phyloP scores from a whole-genome alignment of 2,113 vertebrate genomes.

The Vimba vimba region DNA sequence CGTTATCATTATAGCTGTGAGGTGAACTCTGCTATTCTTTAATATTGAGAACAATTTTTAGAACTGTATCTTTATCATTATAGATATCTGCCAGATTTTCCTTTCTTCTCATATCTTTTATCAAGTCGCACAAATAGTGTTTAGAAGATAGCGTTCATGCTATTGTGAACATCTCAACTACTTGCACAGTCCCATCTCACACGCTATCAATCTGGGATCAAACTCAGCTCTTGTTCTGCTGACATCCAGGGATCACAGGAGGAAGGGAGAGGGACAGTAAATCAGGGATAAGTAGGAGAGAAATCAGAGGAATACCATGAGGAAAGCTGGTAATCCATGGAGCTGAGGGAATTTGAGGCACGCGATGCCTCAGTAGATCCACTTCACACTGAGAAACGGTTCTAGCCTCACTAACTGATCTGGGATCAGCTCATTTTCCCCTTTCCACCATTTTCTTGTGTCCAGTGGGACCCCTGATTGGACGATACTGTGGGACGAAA shows the following conservation, averaged over 20 bases:
- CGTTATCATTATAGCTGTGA: too few relatives aligned
- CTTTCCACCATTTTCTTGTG: constrained; percentile 4
- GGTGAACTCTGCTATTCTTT: too few relatives aligned
- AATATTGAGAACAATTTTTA: too few relatives aligned
- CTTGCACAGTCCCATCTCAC: background rate
- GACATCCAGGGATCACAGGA: constrained; percentile 7
- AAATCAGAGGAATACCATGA: constrained; percentile 25
- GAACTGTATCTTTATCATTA: too few relatives aligned
- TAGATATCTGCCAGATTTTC: background rate
- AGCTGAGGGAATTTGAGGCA: constrained; percentile 18
- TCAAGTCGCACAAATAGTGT: background rate
- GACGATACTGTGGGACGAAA: constrained; percentile 95
- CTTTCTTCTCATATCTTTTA: background rate
- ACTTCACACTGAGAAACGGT: background rate
- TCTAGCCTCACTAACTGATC: background rate
- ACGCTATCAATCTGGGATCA: background rate
- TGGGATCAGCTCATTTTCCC: background rate
- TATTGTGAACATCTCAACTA: background rate
- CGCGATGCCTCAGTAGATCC: constrained; percentile 3
- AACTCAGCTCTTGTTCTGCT: constrained; percentile 11
- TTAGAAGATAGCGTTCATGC: background rate
- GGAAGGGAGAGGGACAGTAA: constrained; percentile 12
- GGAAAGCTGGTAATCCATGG: constrained; percentile 33
- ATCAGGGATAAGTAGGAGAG: constrained; percentile 8
- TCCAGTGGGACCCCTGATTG: constrained; percentile 92